Percentiles rank a stretch among this genome's conserved stretches.
Evolutionary conservation across 1,140 invertebrate species (phyloP).

Genomic region (Orius laevigatus): DNA sequence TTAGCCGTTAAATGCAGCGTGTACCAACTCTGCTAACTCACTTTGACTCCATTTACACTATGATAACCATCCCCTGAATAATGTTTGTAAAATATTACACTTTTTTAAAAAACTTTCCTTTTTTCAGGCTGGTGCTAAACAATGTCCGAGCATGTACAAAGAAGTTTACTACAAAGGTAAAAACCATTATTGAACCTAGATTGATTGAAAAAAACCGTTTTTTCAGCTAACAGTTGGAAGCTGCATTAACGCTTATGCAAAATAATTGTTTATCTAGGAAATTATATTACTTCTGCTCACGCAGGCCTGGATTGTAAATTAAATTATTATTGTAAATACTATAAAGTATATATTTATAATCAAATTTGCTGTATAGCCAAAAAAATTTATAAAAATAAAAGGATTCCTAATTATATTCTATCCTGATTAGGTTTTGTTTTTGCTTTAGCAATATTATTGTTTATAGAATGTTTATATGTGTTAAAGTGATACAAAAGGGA

Average conservation of each 20-base stretch:
- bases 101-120: conserved; percentile 7
- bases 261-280: no score
- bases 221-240: conserved; percentile 22
- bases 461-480: no score
- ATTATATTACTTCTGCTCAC: no score
- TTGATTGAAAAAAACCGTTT: not conserved
- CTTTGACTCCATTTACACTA: conserved; percentile 3
- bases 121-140: conserved; percentile 49
- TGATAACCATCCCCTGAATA: not conserved
- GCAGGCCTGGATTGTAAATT: no score
- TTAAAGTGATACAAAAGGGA: no score
- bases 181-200: not conserved
- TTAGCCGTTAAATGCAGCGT: conserved; percentile 6
- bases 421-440: no score
- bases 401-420: no score
- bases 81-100: not conserved
- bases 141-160: conserved; percentile 72
- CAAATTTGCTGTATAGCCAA: no score
- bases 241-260: conserved; percentile 14
- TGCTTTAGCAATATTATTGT: no score
- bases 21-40: conserved; percentile 2
- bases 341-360: no score
- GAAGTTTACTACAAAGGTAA: conserved; percentile 73
- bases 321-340: no score
- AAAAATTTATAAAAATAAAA: no score